A percentile compares a stretch with the other conserved stretches of the same genome.
Evolutionary conservation across 1,140 invertebrate species (phyloP).

Genomic region (Subanguina moxae): DNA sequence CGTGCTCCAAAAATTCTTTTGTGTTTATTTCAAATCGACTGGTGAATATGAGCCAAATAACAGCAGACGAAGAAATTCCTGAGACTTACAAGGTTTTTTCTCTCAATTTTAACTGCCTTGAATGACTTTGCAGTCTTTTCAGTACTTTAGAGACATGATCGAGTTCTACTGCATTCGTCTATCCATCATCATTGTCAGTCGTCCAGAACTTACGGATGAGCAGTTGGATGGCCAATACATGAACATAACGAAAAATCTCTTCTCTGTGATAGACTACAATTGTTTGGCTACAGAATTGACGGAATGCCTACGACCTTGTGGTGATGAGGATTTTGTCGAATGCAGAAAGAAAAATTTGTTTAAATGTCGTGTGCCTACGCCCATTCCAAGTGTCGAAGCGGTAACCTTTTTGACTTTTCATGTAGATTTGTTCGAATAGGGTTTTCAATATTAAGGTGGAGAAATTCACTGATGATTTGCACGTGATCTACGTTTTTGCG

Average conservation of each 20-base stretch:
- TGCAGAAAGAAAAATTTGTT: constrained; percentile 3
- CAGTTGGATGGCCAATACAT: neutral
- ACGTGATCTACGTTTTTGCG: constrained; percentile 22
- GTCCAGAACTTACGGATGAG: constrained; percentile 10
- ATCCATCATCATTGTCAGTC: constrained; percentile 24
- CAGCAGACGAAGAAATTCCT: neutral
- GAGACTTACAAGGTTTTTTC: neutral
- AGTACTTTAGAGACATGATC: constrained; percentile 12
- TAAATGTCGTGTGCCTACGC: neutral
- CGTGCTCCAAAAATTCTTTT: constrained; percentile 33
- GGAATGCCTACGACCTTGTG: constrained; percentile 12
- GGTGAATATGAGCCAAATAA: constrained; percentile 19
- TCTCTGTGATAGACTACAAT: constrained; percentile 9
- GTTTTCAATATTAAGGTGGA: constrained; percentile 7
- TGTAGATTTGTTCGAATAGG: neutral
- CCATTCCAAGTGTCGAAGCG: neutral
- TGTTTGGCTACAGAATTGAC: constrained; percentile 13
- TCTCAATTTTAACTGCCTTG: neutral
- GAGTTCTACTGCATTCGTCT: constrained; percentile 9
- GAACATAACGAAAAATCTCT: neutral
- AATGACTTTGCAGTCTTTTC: constrained; percentile 2
- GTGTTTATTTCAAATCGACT: constrained; percentile 36
- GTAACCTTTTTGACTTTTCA: neutral
- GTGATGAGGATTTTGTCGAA: constrained; percentile 13
- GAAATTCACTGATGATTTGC: neutral